A percentile compares a stretch with the other conserved stretches of the same genome.
phyloP scores from a whole-genome alignment of 2,113 vertebrate genomes.

The western clawed frog (Xenopus tropicalis) region DNA sequence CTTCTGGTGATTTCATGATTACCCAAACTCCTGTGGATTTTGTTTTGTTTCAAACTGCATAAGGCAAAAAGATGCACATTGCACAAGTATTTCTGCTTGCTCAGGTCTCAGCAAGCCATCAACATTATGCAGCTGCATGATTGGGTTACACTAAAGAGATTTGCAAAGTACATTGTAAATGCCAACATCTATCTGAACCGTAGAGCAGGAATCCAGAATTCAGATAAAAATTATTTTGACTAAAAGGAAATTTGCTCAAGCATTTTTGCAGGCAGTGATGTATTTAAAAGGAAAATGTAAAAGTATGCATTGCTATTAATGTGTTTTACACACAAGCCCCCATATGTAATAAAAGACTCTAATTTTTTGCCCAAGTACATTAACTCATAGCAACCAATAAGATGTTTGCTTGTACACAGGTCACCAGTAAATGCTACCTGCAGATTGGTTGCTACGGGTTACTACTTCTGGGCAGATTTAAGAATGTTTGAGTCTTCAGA shows the following conservation, averaged over 20 bases:
- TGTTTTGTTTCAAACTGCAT: slow-evolving; percentile 17
- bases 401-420: too few relatives aligned
- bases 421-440: too few relatives aligned
- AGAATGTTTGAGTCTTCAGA: too few relatives aligned
- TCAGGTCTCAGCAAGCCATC: slow-evolving; percentile 13
- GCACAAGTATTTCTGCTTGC: slow-evolving; percentile 4
- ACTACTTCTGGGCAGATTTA: too few relatives aligned
- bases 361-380: too few relatives aligned
- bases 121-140: slow-evolving; percentile 22
- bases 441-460: too few relatives aligned
- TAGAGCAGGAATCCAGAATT: slow-evolving; percentile 7
- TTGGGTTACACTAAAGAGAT: slow-evolving; percentile 18
- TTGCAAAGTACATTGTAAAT: slow-evolving; percentile 11
- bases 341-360: too few relatives aligned
- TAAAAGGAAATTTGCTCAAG: neutral
- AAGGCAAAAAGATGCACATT: slow-evolving; percentile 14
- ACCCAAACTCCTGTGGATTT: neutral
- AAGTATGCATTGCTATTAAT: too few relatives aligned
- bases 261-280: too few relatives aligned
- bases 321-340: too few relatives aligned
- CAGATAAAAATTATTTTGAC: slow-evolving; percentile 10
- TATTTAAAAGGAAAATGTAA: too few relatives aligned
- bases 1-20: neutral
- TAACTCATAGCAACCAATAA: too few relatives aligned
- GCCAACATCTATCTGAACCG: slow-evolving; percentile 9